These are phyloP conservation scores for Urocitellus parryii DNA, from an alignment of 2,113 vertebrate genomes.

Conservation along the genomic window DNA sequence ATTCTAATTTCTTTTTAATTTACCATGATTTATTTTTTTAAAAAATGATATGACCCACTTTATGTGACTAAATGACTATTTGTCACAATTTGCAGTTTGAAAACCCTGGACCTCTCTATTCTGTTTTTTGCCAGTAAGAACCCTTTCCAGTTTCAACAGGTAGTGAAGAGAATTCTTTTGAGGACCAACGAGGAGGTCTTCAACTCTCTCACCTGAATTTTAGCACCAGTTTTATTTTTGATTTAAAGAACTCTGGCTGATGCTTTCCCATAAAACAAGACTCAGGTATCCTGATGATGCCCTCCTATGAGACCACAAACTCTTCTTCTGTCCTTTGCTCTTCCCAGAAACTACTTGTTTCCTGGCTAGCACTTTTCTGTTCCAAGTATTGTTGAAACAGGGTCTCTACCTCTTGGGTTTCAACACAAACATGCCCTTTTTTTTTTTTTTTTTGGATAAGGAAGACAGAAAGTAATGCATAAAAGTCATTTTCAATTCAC, in stretches of 20 bases:
- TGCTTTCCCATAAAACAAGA: not conserved
- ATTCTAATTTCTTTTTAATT: not conserved
- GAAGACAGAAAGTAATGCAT: conserved; percentile 5
- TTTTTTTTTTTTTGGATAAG: conserved; percentile 50
- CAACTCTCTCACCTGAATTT: not conserved
- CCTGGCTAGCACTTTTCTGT: not conserved
- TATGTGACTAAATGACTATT: not conserved
- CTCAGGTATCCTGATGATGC: not conserved
- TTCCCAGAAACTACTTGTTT: not conserved
- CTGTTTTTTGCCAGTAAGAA: not conserved
- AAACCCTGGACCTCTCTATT: not conserved
- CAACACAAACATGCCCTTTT: conserved; percentile 1
- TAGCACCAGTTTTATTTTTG: not conserved
- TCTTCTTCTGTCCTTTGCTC: not conserved
- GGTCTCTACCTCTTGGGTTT: conserved; percentile 41
- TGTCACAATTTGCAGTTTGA: not conserved
- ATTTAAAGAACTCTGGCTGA: not conserved
- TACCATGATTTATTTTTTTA: not conserved
- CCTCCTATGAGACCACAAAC: not conserved
- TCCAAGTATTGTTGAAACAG: conserved; percentile 6
- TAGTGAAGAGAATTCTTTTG: not conserved
- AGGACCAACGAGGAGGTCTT: not conserved
- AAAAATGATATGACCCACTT: not conserved
- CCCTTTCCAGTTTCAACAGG: not conserved
- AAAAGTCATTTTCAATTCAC: not conserved